Conservation (phyloP, 2,113 vertebrate species). For the Periophthalmodon schlosseri region DNA sequence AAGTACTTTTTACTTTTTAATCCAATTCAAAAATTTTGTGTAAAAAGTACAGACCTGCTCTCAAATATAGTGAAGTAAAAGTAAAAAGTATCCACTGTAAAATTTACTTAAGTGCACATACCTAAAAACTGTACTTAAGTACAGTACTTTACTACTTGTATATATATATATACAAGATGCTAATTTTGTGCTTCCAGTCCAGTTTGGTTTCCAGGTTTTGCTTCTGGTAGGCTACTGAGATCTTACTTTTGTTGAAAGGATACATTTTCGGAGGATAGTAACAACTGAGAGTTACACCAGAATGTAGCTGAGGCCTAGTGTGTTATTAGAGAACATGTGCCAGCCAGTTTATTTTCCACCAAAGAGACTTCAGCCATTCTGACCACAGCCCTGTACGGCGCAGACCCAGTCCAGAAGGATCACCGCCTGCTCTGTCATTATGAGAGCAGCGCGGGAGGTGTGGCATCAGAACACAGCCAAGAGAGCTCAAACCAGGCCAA, state of each 20-base stretch:
- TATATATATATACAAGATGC: too few species aligned
- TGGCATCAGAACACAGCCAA: slow-evolving; percentile 54
- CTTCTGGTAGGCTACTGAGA: not conserved
- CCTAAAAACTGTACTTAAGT: too few species aligned
- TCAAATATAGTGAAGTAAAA: too few species aligned
- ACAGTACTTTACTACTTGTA: too few species aligned
- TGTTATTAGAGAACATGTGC: slow-evolving; percentile 53
- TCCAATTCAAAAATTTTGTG: too few species aligned
- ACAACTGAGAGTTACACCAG: slow-evolving; percentile 16
- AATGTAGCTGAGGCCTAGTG: slow-evolving; percentile 25
- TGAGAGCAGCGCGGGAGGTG: slow-evolving; percentile 59
- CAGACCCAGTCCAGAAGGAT: not conserved
- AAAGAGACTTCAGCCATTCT: slow-evolving; percentile 43
- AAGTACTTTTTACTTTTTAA: too few species aligned
- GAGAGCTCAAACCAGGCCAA: slow-evolving; percentile 46
- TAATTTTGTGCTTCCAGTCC: not conserved
- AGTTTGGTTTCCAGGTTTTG: not conserved
- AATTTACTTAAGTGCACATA: too few species aligned
- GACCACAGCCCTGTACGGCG: slow-evolving; percentile 24
- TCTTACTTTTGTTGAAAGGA: slow-evolving; percentile 9
- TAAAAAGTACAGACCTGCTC: too few species aligned
- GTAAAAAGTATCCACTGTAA: too few species aligned
- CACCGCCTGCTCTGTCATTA: slow-evolving; percentile 49
- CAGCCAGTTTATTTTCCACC: slow-evolving; percentile 28
- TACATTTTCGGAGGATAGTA: slow-evolving; percentile 4